Evolutionary conservation across 1,140 invertebrate genomes (phyloP), one percentile per base, ranked within the genome.

Genomic region (Drosophila nigromelanica): DNA sequence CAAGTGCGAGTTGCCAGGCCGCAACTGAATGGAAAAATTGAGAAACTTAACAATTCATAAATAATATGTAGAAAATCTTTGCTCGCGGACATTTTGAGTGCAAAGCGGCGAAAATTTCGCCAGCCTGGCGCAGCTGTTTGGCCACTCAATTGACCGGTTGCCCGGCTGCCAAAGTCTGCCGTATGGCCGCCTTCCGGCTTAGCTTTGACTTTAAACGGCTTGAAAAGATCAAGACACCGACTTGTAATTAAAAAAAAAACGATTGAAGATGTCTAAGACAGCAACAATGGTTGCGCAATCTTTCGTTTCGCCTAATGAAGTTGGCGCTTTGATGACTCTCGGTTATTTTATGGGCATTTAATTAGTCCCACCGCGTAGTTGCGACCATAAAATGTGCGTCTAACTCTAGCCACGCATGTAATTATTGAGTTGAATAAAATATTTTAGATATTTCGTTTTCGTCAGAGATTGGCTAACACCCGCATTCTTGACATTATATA

Each of bases 51-150:
- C 60, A 85, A 86, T 86, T 86, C 82, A 86, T 86, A 86, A 86
- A 87, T 86, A 87, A 89, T 87, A 86, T 76, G 66, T 69, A 55
- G 61, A 86, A 86, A 87, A 82, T 85, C 60, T 70, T 74, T 68
- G 67, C 61, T 63, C 73, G 50, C 82, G 87, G 82, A 86, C 82
- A 86, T 86, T 86, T 86, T 64, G 78, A 76, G 82, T 81, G 82
- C 82, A 89, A 78, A 82, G 63, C 71, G 48, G 78, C 73, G 54
- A 69, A 78, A 70, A 85, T 86, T 87, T 87, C 81, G 81, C 78
- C 87, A 86, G 43, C n/a, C 24, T 15, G 39, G 12, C 33, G 63
- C 70, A 73, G 71, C 74, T 73, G 55, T 30, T 56, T 8, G 54
- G 12, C 48, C 47, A 14, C 8, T 8, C 48, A 51, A 27, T 42